A percentile compares a stretch with the other conserved stretches of the same genome.
Evolutionary conservation across 92 coral and sea anemone genomes (phyloP).

Genomic region (Epizoanthus scotinus): DNA sequence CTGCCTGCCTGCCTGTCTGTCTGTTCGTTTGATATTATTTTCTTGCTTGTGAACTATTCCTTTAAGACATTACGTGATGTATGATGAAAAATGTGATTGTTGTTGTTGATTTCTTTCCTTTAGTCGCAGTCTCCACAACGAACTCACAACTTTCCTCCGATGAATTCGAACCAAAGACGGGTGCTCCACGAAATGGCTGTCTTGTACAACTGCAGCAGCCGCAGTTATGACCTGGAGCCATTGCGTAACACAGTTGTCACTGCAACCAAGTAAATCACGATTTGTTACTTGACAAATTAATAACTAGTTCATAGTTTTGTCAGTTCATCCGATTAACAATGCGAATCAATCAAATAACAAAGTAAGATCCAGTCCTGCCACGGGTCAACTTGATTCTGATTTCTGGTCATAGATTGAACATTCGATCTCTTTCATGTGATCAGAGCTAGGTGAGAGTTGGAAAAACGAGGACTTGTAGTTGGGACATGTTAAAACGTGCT

Average conservation of each 20-base stretch:
- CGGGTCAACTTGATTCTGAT: not conserved
- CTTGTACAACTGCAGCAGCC: constrained; percentile 75
- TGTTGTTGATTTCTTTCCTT: not conserved
- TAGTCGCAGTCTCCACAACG: constrained; percentile 67
- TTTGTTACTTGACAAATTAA: no score
- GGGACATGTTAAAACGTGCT: no score
- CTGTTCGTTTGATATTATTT: no score
- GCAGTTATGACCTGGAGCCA: constrained; percentile 93
- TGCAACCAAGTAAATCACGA: constrained; percentile 81
- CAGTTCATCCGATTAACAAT: no score
- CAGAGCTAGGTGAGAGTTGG: no score
- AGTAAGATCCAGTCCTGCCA: no score
- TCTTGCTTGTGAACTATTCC: not conserved
- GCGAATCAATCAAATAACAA: no score
- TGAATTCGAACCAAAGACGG: constrained; percentile 90
- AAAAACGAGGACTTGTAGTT: no score
- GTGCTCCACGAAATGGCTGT: constrained; percentile 86
- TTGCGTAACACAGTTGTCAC: constrained; percentile 86
- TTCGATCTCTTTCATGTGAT: no score
- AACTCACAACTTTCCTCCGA: constrained; percentile 79
- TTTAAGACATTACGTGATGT: not conserved
- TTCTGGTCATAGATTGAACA: no score
- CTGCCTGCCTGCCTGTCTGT: no score
- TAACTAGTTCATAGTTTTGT: no score
- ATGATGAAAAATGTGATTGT: not conserved